Conservation (phyloP, 1,140 invertebrate species). For the Vanessa atalanta region DNA sequence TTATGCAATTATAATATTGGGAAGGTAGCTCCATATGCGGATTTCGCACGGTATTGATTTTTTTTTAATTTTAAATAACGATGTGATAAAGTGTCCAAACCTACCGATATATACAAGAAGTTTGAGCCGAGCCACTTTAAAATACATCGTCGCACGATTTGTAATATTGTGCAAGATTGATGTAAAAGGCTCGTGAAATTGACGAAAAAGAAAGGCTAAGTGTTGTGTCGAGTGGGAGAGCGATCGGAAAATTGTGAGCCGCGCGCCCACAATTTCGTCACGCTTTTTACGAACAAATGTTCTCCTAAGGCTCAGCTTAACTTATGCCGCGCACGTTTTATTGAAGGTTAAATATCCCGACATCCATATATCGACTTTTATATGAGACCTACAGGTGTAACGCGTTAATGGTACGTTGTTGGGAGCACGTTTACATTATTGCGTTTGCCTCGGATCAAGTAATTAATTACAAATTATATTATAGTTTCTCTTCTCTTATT, state of each 20-base stretch:
- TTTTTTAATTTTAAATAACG: too few relatives aligned
- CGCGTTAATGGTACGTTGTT: conserved; percentile 50
- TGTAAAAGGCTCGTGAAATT: conserved; percentile 76
- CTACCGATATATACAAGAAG: not conserved
- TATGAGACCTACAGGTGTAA: conserved; percentile 56
- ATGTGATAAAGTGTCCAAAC: too few relatives aligned
- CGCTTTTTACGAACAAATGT: conserved; percentile 76
- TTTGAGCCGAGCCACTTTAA: conserved; percentile 40
- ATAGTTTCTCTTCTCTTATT: not conserved
- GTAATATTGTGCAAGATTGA: conserved; percentile 69
- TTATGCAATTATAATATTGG: too few relatives aligned
- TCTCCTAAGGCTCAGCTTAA: conserved; percentile 67
- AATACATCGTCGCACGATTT: conserved; percentile 40
- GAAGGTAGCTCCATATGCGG: too few relatives aligned
- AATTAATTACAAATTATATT: not conserved
- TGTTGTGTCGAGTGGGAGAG: conserved; percentile 60
- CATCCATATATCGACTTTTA: conserved; percentile 56
- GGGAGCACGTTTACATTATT: conserved; percentile 25
- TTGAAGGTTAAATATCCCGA: conserved; percentile 64
- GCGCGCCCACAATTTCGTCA: conserved; percentile 69
- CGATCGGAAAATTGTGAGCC: conserved; percentile 66
- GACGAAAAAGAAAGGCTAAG: conserved; percentile 76
- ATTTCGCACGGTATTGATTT: too few relatives aligned
- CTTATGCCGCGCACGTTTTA: conserved; percentile 72
- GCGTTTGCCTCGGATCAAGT: not conserved